phyloP scores from a whole-genome alignment of 2,888 invertebrate species.

The Drosophila leonis region DNA sequence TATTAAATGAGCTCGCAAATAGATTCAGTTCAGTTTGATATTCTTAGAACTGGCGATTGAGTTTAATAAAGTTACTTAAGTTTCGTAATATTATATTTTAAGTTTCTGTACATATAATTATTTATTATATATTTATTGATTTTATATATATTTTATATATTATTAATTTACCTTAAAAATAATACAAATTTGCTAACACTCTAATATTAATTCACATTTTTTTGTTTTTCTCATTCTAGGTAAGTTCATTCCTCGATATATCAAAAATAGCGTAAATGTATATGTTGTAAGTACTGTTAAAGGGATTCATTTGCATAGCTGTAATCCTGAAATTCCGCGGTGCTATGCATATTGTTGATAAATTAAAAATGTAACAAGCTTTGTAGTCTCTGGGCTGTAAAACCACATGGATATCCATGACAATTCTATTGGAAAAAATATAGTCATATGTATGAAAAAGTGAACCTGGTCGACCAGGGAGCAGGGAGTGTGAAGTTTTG shows the following conservation, averaged over 20 bases:
- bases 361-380: conserved; percentile 70
- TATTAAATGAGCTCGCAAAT: neutral
- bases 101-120: neutral
- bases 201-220: conserved; percentile 17
- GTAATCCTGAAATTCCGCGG: conserved; percentile 23
- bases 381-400: conserved; percentile 38
- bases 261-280: conserved; percentile 3
- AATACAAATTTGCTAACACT: too few relatives aligned
- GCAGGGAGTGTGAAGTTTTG: neutral
- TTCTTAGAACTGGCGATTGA: too few relatives aligned
- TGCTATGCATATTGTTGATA: conserved; percentile 57
- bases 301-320: conserved; percentile 28
- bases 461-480: too few relatives aligned
- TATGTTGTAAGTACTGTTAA: conserved; percentile 62
- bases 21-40: neutral
- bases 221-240: conserved; percentile 55
- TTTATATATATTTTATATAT: neutral
- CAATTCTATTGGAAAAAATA: conserved; percentile 41
- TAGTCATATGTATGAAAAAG: neutral
- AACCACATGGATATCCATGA: conserved; percentile 34
- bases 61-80: neutral
- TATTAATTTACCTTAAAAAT: neutral
- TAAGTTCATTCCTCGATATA: conserved; percentile 56
- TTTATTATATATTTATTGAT: neutral
- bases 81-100: neutral